A percentile compares a stretch with the other conserved stretches of the same genome.
Evolutionary conservation across 2,888 invertebrate species (phyloP).

Genomic region (Galerucella nymphaeae): DNA sequence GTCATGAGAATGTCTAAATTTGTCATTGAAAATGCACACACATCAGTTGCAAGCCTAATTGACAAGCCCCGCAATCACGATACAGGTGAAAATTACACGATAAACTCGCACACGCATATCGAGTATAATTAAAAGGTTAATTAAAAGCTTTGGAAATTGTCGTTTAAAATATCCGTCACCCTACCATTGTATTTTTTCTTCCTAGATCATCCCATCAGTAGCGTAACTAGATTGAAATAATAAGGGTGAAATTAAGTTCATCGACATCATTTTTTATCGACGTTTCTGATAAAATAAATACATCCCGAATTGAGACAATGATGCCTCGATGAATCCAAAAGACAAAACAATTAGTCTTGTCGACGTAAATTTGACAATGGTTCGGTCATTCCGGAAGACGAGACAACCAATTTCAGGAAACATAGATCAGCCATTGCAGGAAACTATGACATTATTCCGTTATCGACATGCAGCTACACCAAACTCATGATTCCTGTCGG

Average conservation of each 20-base stretch:
- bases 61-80: slow-evolving; percentile 55
- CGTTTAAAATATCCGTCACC: slow-evolving; percentile 57
- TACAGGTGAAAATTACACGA: slow-evolving; percentile 53
- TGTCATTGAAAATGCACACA: slow-evolving; percentile 35
- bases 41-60: slow-evolving; percentile 49
- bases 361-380: slow-evolving; percentile 50
- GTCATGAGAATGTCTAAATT: slow-evolving; percentile 25
- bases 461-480: slow-evolving; percentile 56
- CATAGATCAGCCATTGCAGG: slow-evolving; percentile 58
- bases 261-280: not conserved
- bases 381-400: slow-evolving; percentile 53
- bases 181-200: slow-evolving; percentile 28
- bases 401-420: slow-evolving; percentile 53
- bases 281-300: not conserved
- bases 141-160: slow-evolving; percentile 60
- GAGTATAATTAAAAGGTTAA: slow-evolving; percentile 59
- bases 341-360: slow-evolving; percentile 44
- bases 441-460: slow-evolving; percentile 59
- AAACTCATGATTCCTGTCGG: slow-evolving; percentile 41
- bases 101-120: slow-evolving; percentile 54
- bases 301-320: not conserved
- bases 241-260: not conserved
- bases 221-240: not conserved
- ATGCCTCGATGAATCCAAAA: slow-evolving; percentile 19
- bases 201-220: not conserved